Conservation (phyloP, 2,888 invertebrate species). For the Oxystoma pomonae region DNA sequence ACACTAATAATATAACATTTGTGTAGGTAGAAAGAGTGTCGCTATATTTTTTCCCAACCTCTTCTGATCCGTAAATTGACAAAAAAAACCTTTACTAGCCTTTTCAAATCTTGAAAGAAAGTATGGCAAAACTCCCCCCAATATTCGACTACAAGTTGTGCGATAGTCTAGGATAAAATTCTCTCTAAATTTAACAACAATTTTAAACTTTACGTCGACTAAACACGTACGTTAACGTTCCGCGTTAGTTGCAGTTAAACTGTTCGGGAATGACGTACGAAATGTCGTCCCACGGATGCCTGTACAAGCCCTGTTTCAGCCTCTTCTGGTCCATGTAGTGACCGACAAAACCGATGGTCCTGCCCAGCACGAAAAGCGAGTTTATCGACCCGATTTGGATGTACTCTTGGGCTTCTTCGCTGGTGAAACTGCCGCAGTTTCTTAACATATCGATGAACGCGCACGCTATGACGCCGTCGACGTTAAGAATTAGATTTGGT, state of each 20-base stretch:
- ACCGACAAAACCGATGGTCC: constrained; percentile 98
- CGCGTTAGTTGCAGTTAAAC: constrained; percentile 45
- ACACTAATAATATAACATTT: no score
- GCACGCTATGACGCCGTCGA: constrained; percentile 97
- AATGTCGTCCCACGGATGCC: constrained; percentile 99
- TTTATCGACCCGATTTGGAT: constrained; percentile 97
- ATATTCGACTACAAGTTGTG: no score
- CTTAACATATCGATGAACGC: constrained; percentile 95
- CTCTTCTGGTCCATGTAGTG: constrained; percentile 98
- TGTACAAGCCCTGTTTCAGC: constrained; percentile 96
- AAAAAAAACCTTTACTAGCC: no score
- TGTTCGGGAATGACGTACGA: constrained; percentile 79
- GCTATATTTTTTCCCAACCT: no score
- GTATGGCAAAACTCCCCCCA: no score
- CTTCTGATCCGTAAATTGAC: no score
- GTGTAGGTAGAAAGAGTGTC: no score
- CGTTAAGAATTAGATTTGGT: constrained; percentile 99
- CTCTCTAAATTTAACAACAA: no score
- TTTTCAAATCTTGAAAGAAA: no score
- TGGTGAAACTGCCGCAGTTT: constrained; percentile 89
- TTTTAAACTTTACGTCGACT: no score
- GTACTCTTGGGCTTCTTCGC: constrained; percentile 97
- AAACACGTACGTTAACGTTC: no score
- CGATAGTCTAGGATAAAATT: no score
- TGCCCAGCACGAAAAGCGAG: constrained; percentile 95